Conservation (phyloP, 2,888 invertebrate species). For the Mactromeris polynyma region DNA sequence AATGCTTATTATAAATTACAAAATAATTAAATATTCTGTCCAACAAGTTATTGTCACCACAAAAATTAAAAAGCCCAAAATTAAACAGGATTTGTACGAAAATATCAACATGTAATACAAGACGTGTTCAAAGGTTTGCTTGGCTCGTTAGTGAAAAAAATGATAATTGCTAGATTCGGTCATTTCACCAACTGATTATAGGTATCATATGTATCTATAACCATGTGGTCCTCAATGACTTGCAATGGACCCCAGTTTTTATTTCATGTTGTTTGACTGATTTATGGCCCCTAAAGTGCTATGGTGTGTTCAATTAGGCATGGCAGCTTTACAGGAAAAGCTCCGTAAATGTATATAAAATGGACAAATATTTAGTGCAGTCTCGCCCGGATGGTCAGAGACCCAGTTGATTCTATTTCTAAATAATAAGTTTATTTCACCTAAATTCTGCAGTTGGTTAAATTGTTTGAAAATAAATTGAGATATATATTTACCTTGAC, state of each 20-base stretch:
- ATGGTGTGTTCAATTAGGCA: background rate
- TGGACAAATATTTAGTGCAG: background rate
- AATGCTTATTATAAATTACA: too few relatives aligned
- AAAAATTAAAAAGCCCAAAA: background rate
- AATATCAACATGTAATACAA: conserved; percentile 17
- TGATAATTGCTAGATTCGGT: conserved; percentile 1
- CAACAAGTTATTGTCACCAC: too few relatives aligned
- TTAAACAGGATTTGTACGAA: background rate
- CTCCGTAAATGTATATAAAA: background rate
- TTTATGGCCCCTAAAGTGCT: background rate
- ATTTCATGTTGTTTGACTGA: conserved; percentile 10
- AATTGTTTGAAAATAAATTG: background rate
- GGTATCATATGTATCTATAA: background rate
- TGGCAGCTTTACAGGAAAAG: background rate
- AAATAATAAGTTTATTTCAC: background rate
- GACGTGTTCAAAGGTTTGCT: conserved; percentile 24
- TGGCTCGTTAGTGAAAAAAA: conserved; percentile 26
- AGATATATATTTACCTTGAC: background rate
- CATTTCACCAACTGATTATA: conserved; percentile 30
- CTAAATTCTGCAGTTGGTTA: background rate
- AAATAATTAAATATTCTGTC: too few relatives aligned
- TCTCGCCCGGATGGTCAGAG: background rate
- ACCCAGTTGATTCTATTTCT: too few relatives aligned
- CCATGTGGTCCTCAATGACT: background rate
- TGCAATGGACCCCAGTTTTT: background rate